Base-by-base conservation (phyloP, 2,797 vertebrate genomes). In the Microctenopoma lineatum region DNA sequence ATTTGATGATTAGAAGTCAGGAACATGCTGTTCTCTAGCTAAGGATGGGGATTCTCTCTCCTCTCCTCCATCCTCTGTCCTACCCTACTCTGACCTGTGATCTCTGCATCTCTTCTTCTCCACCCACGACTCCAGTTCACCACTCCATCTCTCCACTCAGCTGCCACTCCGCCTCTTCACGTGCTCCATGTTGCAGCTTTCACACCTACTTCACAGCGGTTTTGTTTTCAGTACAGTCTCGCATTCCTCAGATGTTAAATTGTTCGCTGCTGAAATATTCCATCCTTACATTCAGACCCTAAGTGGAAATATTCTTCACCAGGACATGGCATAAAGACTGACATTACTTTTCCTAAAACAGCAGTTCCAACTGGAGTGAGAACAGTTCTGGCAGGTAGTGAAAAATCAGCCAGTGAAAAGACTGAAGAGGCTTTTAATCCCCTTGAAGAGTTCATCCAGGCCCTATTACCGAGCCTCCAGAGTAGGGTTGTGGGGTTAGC, bases 381-480 rank as follows among this genome's bases (percentile, higher is more conserved):
- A 54, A 59, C 42, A 10, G 32, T 63, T 73, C 66, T 26, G 50
- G 47, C 46, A 70, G 44, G 26, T 7, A 51, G 45, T 75, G 47
- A 45, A 77, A 72, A 79, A 58, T 15, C 32, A 34, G 10, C 27
- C 41, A 64, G 77, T 79, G 71, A 72, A 83, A 78, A 80, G 72
- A 79, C 32, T 79, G 26, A 60, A 90, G 88, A 87, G 85, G 89
- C 81, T 90, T 91, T 93, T 81, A 84, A 87, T 84, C 83, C 91
- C 76, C 84, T 91, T 90, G 87, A 93, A 91, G 84, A 93, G 91
- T 93, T 93, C 91, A 92, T 93, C 88, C 89, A 86, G 90, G 85
- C 77, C 84, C 87, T 81, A 92, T 94, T 93, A 92, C 82, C 32
- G 68, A 80, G 74, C 69, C 81, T 87, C 80, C 77, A 83, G 83